Conservation (phyloP, 2,888 invertebrate genomes). For the Drosophila paramelanica region DNA sequence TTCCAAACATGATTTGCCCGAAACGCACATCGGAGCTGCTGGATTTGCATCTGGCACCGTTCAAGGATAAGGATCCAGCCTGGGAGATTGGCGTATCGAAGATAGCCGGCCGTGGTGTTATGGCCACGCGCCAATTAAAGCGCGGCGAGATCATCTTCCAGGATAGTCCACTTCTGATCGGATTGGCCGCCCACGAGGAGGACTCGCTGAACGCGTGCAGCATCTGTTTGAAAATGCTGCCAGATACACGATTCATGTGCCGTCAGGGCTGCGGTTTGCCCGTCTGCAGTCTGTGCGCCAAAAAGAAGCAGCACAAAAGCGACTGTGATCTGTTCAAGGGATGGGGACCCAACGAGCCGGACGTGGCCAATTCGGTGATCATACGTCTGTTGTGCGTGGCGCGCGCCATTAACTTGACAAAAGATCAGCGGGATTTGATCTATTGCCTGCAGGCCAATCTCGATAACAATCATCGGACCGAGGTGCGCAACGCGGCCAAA, state of each 20-base stretch:
- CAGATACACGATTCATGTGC: slow-evolving; percentile 86
- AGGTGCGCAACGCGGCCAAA: slow-evolving; percentile 82
- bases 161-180: slow-evolving; percentile 90
- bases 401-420: slow-evolving; percentile 81
- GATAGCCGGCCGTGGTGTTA: slow-evolving; percentile 89
- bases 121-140: slow-evolving; percentile 88
- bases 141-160: slow-evolving; percentile 90
- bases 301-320: slow-evolving; percentile 86
- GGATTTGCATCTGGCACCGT: slow-evolving; percentile 80
- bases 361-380: slow-evolving; percentile 82
- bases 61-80: slow-evolving; percentile 82
- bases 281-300: slow-evolving; percentile 89
- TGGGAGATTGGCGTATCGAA: slow-evolving; percentile 88
- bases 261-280: slow-evolving; percentile 89
- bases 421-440: slow-evolving; percentile 82
- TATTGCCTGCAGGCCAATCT: slow-evolving; percentile 83
- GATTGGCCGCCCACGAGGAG: slow-evolving; percentile 87
- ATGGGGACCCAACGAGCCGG: slow-evolving; percentile 86
- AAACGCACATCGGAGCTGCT: slow-evolving; percentile 83
- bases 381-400: slow-evolving; percentile 82
- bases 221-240: slow-evolving; percentile 87
- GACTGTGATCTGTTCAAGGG: slow-evolving; percentile 88
- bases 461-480: slow-evolving; percentile 83
- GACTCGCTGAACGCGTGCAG: slow-evolving; percentile 87
- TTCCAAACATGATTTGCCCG: slow-evolving; percentile 78